Evolutionary conservation across 2,888 invertebrate genomes (phyloP).

Genomic region (Notodonta ziczac): DNA sequence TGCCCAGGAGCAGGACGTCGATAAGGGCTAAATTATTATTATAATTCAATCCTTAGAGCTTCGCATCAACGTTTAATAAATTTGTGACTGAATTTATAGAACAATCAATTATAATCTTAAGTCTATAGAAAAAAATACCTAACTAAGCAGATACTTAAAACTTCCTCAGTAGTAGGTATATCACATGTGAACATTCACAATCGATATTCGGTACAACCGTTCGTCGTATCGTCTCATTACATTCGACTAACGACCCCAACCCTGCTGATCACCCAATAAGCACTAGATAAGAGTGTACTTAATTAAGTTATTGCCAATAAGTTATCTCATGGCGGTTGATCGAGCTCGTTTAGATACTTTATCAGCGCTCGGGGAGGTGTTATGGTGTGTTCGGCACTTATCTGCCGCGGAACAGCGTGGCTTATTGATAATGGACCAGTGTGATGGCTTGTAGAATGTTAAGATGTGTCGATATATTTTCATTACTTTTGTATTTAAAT

Average conservation of each 20-base stretch:
- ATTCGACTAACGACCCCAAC: conserved; percentile 12
- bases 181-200: background rate
- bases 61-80: too few relatives aligned
- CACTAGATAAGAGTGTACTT: conserved; percentile 29
- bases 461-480: too few relatives aligned
- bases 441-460: background rate
- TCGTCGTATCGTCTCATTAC: conserved; percentile 5
- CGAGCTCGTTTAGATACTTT: conserved; percentile 37
- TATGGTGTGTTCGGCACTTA: conserved; percentile 25
- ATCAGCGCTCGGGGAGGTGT: conserved; percentile 30
- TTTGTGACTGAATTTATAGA: too few relatives aligned
- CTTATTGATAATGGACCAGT: background rate
- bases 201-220: conserved; percentile 2
- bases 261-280: conserved; percentile 23
- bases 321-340: conserved; percentile 39
- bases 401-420: conserved; percentile 13
- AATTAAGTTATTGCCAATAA: conserved; percentile 37
- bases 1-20: too few relatives aligned
- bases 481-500: too few relatives aligned
- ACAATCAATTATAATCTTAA: too few relatives aligned
- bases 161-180: too few relatives aligned
- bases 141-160: too few relatives aligned
- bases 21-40: too few relatives aligned
- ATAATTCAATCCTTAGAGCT: too few relatives aligned
- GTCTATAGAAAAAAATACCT: too few relatives aligned